A percentile compares a stretch with the other conserved stretches of the same genome.
Conservation (phyloP, 2,113 vertebrate genomes). For the Excalfactoria chinensis region DNA sequence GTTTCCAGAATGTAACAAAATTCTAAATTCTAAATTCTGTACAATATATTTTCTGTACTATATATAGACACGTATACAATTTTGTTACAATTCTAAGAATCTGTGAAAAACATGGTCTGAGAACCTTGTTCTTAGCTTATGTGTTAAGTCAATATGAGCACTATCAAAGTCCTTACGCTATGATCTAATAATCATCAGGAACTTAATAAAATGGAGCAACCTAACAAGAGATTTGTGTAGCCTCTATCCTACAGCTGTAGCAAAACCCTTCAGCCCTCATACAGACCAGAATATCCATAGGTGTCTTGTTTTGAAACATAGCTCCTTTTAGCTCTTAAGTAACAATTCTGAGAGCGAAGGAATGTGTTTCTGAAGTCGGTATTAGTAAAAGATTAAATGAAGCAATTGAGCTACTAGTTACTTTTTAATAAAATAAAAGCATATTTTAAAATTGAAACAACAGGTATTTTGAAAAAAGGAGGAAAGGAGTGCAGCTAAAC, state of each 20-base stretch:
- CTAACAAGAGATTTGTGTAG: background rate
- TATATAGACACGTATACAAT: background rate
- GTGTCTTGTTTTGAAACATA: background rate
- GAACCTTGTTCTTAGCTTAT: background rate
- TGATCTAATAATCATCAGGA: background rate
- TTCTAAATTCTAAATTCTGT: background rate
- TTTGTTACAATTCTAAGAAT: background rate
- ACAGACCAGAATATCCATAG: background rate
- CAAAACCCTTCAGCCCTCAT: background rate
- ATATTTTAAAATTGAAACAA: background rate
- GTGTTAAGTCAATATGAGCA: background rate
- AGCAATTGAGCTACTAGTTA: background rate
- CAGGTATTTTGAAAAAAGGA: background rate
- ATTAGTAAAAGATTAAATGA: background rate
- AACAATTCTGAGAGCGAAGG: background rate
- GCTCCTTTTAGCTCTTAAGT: background rate
- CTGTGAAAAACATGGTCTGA: background rate
- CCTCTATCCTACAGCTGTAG: background rate
- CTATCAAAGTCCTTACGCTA: background rate
- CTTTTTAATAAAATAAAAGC: background rate
- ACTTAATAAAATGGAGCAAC: background rate
- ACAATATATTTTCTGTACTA: background rate
- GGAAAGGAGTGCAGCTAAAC: background rate
- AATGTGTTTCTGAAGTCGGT: background rate
- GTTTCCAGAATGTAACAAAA: slow-evolving; percentile 14